Evolutionary conservation across 2,888 invertebrate genomes (phyloP), one percentile per base, ranked within the genome.

Genomic region (Cinara cedri): DNA sequence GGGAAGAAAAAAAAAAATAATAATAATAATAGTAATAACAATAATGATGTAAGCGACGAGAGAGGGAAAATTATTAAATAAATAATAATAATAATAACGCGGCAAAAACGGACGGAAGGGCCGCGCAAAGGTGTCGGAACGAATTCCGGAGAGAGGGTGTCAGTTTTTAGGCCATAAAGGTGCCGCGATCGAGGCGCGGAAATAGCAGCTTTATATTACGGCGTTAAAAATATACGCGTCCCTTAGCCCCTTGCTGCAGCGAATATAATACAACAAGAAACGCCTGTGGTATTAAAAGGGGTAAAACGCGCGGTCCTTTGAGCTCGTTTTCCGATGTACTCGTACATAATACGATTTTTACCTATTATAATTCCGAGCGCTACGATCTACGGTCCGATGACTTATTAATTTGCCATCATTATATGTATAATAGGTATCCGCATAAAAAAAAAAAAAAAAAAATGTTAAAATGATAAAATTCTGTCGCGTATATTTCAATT

Each of bases 181-280:
- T 42, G 57, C 34, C 3, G 34, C 34, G 34, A 24, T 16, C 21
- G 62, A 49, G 49, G 44, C 6, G 62, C 62, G 19, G 34, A 3
- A 34, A 72, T 6, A 49, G 49, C 10, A n/a, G 49, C 26, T 49
- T 60, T 49, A 13, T 65, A 44, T 65, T 54, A 63, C 42, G 74
- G 54, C 51, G 54, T 75, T 42, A 74, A 75, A 75, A 65, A 54
- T 75, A 65, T 54, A 42, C 54, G n/a, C n/a, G n/a, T 54, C 51
- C 34, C 54, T 42, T n/a, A 6, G 2, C 49, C 10, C 42, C n/a
- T n/a, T n/a, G n/a, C n/a, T n/a, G n/a, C n/a, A n/a, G n/a, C n/a
- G n/a, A n/a, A n/a, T 34, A 34, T 34, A 34, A 34, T 34, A 34
- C 9, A 13, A 44, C 16, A 44, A 65, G n/a, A 65, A 51, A 65